Evolutionary conservation across 2,888 invertebrate genomes (phyloP), one percentile per base, ranked within the genome.

Genomic region (Eupeodes luniger): DNA sequence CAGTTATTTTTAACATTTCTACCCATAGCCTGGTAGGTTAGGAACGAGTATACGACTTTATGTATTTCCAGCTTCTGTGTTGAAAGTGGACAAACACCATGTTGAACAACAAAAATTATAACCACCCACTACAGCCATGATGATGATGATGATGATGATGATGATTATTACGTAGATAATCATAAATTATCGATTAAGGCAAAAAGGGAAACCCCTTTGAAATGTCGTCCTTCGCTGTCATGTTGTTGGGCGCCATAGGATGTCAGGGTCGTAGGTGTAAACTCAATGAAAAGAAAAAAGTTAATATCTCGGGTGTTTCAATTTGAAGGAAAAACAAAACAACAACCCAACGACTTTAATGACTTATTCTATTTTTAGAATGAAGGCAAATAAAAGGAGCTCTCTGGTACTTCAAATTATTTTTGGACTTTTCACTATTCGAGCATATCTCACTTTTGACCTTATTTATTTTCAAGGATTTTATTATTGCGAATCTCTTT

Each of bases 111-210:
- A 6, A 9, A 27, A 27, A 57, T 1, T 27, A 57, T 12, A 34
- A 14, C 57, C 27, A 27, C 57, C 57, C 27, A 34, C 57, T 0
- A 40, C 40, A 40, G 9, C 40, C 0, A 40, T 40, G 40, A 40
- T 40, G 40, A 40, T 40, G 40, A 40, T 12, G 11, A 47, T 57
- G 7, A 57, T 57, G 27, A 19, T 19, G 19, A 40, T 36, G 36
- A 36, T 36, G 36, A 36, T 36, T 4, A 36, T 12, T 4, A 47
- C 27, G 7, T 27, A 27, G 27, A 57, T 57, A 57, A 57, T 34
- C 57, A 57, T 57, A 57, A 57, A 57, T 57, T 57, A 57, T 57
- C 27, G 57, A 57, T 57, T 57, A 57, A 57, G 57, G 47, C 14
- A 53, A 53, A 57, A 27, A 34, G 57, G 14, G 12, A 57, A 57